A percentile compares a stretch with the other conserved stretches of the same genome.
Conservation (phyloP, 2,888 invertebrate species). For the Watsonalla binaria region DNA sequence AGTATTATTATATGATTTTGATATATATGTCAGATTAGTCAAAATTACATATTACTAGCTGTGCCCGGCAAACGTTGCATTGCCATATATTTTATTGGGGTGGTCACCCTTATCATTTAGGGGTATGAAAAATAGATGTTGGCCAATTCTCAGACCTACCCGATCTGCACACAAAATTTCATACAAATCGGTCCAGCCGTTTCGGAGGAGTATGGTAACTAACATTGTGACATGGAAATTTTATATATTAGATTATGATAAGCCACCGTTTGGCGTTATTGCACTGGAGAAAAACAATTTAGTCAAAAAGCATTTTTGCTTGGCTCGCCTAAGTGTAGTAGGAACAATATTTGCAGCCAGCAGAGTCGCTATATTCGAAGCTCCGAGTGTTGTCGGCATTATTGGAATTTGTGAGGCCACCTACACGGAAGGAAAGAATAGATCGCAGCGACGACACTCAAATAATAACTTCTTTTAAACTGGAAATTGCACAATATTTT, state of each 20-base stretch:
- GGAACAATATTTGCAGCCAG: constrained; percentile 59
- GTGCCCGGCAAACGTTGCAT: too few relatives aligned
- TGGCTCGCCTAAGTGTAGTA: constrained; percentile 42
- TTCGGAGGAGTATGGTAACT: too few relatives aligned
- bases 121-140: too few relatives aligned
- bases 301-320: constrained; percentile 48
- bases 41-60: too few relatives aligned
- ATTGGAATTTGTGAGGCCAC: constrained; percentile 49
- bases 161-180: too few relatives aligned
- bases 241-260: constrained; percentile 18
- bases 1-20: too few relatives aligned
- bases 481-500: not conserved
- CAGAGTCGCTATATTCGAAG: constrained; percentile 48
- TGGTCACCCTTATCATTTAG: too few relatives aligned
- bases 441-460: constrained; percentile 17
- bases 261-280: constrained; percentile 24
- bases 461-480: constrained; percentile 13
- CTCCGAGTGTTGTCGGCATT: constrained; percentile 45
- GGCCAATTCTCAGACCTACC: too few relatives aligned
- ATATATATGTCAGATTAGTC: too few relatives aligned
- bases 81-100: too few relatives aligned
- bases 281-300: constrained; percentile 44
- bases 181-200: too few relatives aligned
- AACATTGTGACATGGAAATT: too few relatives aligned
- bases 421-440: constrained; percentile 25